These are phyloP conservation scores for Choristoneura rosaceana DNA, from an alignment of 2,888 invertebrate species.

Conservation along the genomic window DNA sequence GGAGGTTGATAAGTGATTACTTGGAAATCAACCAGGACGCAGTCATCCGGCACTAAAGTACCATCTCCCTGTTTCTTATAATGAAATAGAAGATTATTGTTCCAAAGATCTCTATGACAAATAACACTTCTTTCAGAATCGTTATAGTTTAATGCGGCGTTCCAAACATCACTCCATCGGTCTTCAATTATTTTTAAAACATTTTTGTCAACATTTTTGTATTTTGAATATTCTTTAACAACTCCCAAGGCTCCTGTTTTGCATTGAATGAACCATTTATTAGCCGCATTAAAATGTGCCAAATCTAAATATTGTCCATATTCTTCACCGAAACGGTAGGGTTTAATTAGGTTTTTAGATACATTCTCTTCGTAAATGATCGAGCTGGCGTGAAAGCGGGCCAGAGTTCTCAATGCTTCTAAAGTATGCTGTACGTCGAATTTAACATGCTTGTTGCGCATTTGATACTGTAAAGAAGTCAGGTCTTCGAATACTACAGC, in stretches of 20 bases:
- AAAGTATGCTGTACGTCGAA: background rate
- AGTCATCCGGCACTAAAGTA: constrained; percentile 76
- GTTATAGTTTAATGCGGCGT: constrained; percentile 62
- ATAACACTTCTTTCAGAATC: constrained; percentile 79
- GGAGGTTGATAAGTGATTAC: constrained; percentile 88
- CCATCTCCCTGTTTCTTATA: constrained; percentile 56
- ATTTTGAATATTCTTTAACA: constrained; percentile 2
- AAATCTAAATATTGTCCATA: background rate
- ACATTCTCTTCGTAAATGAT: background rate
- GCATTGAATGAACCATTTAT: background rate
- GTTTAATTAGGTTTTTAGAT: background rate
- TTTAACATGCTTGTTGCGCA: background rate
- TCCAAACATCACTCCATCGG: background rate
- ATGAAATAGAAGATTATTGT: constrained; percentile 86
- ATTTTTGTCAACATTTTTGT: background rate
- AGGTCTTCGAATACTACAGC: constrained; percentile 1
- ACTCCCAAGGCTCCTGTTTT: background rate
- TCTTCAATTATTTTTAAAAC: background rate
- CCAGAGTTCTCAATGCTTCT: background rate
- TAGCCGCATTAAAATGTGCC: background rate
- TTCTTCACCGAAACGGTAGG: background rate
- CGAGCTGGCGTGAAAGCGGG: background rate
- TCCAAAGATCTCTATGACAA: constrained; percentile 87
- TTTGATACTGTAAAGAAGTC: background rate
- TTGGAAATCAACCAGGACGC: constrained; percentile 89